phyloP scores from a whole-genome alignment of 23 tunicate species.

The Aplidium turbinatum region DNA sequence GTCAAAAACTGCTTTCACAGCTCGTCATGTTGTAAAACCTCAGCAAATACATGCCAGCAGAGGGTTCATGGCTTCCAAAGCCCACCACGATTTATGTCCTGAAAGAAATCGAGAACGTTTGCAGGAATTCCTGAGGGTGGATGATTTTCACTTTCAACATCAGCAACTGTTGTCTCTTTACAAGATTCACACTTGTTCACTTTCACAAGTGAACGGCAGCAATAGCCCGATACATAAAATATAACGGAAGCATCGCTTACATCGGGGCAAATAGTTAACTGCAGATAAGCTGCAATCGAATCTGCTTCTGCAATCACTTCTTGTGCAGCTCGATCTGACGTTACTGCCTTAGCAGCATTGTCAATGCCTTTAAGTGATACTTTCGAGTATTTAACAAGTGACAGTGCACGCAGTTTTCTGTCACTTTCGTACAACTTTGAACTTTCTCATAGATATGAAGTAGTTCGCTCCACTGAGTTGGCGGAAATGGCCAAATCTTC shows the following conservation, averaged over 20 bases:
- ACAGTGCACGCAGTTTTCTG: no score
- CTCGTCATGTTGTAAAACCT: conserved; percentile 1
- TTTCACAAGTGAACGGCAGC: neutral
- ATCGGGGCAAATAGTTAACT: no score
- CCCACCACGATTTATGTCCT: conserved; percentile 20
- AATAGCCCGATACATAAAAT: conserved; percentile 10
- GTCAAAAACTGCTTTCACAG: conserved; percentile 1
- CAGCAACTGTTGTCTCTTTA: conserved; percentile 14
- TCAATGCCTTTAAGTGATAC: no score
- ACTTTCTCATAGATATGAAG: no score
- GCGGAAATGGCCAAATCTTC: no score
- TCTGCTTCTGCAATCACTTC: no score
- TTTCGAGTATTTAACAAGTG: no score
- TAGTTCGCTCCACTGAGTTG: no score
- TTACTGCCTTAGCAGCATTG: no score
- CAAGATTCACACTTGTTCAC: conserved; percentile 11
- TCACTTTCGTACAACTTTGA: no score
- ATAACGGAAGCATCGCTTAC: neutral
- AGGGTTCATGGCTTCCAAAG: conserved; percentile 7
- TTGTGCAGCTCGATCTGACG: no score
- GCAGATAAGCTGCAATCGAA: no score
- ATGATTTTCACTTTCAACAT: neutral
- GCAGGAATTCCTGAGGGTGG: neutral
- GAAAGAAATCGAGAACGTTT: conserved; percentile 1
- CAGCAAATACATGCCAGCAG: conserved; percentile 13